phyloP scores from a whole-genome alignment of 2,888 invertebrate species.

The Tachina fera region DNA sequence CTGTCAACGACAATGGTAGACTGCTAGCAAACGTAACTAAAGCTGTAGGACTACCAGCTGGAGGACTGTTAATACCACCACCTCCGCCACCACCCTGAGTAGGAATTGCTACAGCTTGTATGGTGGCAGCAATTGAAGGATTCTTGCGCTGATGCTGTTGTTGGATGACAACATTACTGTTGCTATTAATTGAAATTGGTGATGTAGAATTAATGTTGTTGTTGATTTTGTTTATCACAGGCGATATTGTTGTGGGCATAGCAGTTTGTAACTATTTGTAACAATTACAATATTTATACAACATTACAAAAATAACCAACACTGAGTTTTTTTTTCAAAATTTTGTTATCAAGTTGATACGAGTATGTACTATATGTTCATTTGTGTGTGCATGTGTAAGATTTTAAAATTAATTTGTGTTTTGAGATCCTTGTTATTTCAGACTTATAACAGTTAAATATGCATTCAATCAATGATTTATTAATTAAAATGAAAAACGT shows the following conservation, averaged over 20 bases:
- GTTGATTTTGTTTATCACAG: conserved; percentile 81
- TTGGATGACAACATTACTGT: conserved; percentile 68
- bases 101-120: conserved; percentile 65
- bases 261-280: conserved; percentile 77
- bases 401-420: conserved; percentile 23
- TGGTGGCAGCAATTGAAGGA: conserved; percentile 59
- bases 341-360: conserved; percentile 20
- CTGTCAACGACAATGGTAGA: conserved; percentile 77
- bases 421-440: conserved; percentile 58
- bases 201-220: conserved; percentile 70
- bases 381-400: conserved; percentile 24
- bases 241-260: conserved; percentile 80
- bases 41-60: conserved; percentile 67
- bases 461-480: not conserved
- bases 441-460: not conserved
- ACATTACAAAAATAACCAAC: conserved; percentile 58
- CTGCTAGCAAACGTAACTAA: conserved; percentile 67
- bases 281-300: conserved; percentile 65
- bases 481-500: conserved; percentile 3
- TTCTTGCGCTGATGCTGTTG: conserved; percentile 68
- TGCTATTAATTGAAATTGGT: conserved; percentile 65
- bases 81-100: conserved; percentile 37
- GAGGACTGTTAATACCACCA: conserved; percentile 62
- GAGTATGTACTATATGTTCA: no score
- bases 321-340: conserved; percentile 6